Conservation (phyloP, 2,888 invertebrate genomes). For the Oscheius myriophilus region DNA sequence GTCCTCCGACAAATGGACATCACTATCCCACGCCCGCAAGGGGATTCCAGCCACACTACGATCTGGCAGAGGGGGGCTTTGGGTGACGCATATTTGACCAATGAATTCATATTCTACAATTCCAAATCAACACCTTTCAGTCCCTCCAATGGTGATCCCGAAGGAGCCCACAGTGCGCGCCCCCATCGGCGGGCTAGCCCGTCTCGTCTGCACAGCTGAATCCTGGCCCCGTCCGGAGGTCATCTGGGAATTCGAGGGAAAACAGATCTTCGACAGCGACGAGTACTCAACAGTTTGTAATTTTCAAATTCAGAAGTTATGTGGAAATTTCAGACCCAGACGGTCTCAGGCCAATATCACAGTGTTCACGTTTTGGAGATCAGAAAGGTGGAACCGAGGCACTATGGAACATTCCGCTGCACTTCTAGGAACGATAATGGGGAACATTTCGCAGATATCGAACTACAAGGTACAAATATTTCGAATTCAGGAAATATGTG, state of each 20-base stretch:
- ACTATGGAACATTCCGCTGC: constrained; percentile 67
- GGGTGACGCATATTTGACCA: constrained; percentile 3
- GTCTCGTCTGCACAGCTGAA: constrained; percentile 62
- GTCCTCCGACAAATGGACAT: constrained; percentile 2
- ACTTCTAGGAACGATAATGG: constrained; percentile 69
- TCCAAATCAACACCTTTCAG: too few species aligned
- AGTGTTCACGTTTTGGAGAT: constrained; percentile 66
- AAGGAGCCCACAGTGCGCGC: constrained; percentile 51
- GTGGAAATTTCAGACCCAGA: constrained; percentile 48
- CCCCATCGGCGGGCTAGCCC: constrained; percentile 40
- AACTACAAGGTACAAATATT: constrained; percentile 45
- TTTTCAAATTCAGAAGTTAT: not conserved
- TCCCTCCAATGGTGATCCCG: constrained; percentile 64
- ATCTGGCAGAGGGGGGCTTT: not conserved
- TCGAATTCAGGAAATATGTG: not conserved
- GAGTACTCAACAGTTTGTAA: constrained; percentile 54
- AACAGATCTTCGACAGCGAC: constrained; percentile 58
- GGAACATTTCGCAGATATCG: constrained; percentile 62
- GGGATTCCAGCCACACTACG: constrained; percentile 2
- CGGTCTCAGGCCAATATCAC: constrained; percentile 62
- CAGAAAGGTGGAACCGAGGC: constrained; percentile 44
- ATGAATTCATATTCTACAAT: too few species aligned
- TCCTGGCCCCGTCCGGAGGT: constrained; percentile 69
- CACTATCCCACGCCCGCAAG: constrained; percentile 3
- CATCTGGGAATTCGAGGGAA: constrained; percentile 64